phyloP scores from a whole-genome alignment of 2,113 vertebrate genomes.

The Dicentrarchus labrax region DNA sequence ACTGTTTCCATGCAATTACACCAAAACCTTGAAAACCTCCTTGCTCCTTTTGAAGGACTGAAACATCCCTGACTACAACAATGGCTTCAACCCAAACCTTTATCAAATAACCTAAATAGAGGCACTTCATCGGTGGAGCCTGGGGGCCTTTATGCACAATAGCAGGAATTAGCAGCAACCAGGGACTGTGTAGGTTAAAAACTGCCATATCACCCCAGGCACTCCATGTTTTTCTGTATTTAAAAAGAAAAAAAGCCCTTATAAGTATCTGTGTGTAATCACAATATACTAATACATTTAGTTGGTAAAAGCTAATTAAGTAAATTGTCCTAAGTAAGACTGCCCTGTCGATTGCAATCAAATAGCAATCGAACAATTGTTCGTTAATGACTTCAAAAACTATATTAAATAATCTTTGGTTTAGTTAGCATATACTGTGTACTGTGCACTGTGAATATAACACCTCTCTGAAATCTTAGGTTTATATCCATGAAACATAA shows the following conservation, averaged over 20 bases:
- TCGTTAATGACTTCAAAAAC: neutral
- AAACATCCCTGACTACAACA: neutral
- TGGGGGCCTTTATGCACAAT: neutral
- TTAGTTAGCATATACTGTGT: neutral
- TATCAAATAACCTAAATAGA: neutral
- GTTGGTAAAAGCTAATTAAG: too few relatives aligned
- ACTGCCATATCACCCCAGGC: neutral
- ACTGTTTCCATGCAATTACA: neutral
- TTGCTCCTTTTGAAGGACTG: neutral
- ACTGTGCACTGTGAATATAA: neutral
- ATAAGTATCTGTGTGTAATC: neutral
- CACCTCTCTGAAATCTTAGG: neutral
- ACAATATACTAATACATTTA: neutral
- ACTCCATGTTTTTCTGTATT: neutral
- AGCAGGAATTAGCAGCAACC: neutral
- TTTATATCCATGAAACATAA: neutral
- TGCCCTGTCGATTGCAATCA: too few relatives aligned
- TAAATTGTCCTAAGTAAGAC: too few relatives aligned
- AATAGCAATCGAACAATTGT: neutral
- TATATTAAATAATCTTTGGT: too few relatives aligned
- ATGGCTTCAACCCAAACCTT: neutral
- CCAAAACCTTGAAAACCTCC: neutral
- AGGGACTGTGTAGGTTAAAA: conserved; percentile 1
- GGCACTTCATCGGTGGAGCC: neutral
- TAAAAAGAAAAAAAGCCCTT: neutral